Conservation (phyloP, 2,888 invertebrate species). For the Ophion slaviceki region DNA sequence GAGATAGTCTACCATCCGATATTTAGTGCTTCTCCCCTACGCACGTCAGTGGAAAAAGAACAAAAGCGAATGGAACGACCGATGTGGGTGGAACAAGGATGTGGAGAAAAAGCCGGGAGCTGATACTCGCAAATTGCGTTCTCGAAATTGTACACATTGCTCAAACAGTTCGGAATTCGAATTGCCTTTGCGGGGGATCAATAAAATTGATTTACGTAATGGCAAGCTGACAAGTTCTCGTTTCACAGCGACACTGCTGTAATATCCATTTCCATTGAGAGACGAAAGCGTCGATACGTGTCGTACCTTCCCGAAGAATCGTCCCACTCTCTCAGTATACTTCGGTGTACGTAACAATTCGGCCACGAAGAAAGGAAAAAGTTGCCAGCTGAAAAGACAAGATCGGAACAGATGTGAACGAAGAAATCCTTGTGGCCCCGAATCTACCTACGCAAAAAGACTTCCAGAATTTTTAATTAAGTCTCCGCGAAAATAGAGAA, state of each 20-base stretch:
- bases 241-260: not conserved
- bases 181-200: constrained; percentile 1
- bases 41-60: not conserved
- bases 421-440: constrained; percentile 5
- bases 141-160: not conserved
- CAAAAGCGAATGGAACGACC: not conserved
- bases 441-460: constrained; percentile 28
- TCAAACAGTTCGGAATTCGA: constrained; percentile 3
- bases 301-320: not conserved
- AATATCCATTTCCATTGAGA: not conserved
- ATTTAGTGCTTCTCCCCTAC: too few species aligned
- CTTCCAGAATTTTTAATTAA: constrained; percentile 59
- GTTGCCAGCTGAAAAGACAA: not conserved
- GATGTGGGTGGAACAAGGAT: not conserved
- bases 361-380: constrained; percentile 2
- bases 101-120: not conserved
- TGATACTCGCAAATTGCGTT: not conserved
- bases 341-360: not conserved
- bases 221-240: constrained; percentile 1
- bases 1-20: too few species aligned
- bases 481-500: constrained; percentile 34
- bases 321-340: not conserved
- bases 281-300: not conserved
- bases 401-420: constrained; percentile 16
- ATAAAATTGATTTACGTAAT: constrained; percentile 36